A percentile compares a stretch with the other conserved stretches of the same genome.
These are phyloP conservation scores for Cheilosia impressa DNA, from an alignment of 2,888 invertebrate genomes.

Conservation along the genomic window DNA sequence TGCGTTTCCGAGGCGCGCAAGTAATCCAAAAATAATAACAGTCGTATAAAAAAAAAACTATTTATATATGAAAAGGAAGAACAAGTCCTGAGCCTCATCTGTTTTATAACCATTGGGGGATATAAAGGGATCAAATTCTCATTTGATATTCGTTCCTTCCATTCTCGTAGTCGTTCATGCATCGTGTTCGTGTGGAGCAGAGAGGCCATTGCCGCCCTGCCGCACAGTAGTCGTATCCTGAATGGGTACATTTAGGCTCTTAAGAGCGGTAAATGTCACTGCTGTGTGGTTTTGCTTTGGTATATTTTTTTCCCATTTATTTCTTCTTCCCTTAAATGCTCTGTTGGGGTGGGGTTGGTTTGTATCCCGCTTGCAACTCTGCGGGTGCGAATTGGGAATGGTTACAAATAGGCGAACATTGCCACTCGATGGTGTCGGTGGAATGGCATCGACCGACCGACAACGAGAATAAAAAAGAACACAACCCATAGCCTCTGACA, in stretches of 20 bases:
- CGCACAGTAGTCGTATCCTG: conserved; percentile 61
- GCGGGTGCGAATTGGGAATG: conserved; percentile 70
- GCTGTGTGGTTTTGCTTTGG: conserved; percentile 60
- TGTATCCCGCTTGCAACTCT: conserved; percentile 51
- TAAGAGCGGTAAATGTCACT: conserved; percentile 74
- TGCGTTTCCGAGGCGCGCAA: conserved; percentile 68
- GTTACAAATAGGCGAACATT: conserved; percentile 73
- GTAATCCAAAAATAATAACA: conserved; percentile 74
- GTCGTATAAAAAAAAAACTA: conserved; percentile 14
- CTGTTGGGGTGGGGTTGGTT: conserved; percentile 34
- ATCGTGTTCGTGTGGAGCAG: conserved; percentile 18
- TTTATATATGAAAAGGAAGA: conserved; percentile 45
- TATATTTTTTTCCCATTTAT: conserved; percentile 32
- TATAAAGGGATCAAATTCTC: conserved; percentile 75
- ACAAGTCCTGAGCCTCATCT: conserved; percentile 73
- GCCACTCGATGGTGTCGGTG: conserved; percentile 42
- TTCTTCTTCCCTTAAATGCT: conserved; percentile 39
- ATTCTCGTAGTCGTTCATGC: conserved; percentile 49
- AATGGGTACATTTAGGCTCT: conserved; percentile 73
- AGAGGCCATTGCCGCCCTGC: conserved; percentile 63
- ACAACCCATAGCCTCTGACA: conserved; percentile 46
- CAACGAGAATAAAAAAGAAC: conserved; percentile 14
- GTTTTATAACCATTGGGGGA: conserved; percentile 75
- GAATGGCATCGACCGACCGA: conserved; percentile 23
- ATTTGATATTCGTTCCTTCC: conserved; percentile 72